phyloP scores from a whole-genome alignment of 53 echinoderm and acorn worm species.

The Paracentrotus lividus region DNA sequence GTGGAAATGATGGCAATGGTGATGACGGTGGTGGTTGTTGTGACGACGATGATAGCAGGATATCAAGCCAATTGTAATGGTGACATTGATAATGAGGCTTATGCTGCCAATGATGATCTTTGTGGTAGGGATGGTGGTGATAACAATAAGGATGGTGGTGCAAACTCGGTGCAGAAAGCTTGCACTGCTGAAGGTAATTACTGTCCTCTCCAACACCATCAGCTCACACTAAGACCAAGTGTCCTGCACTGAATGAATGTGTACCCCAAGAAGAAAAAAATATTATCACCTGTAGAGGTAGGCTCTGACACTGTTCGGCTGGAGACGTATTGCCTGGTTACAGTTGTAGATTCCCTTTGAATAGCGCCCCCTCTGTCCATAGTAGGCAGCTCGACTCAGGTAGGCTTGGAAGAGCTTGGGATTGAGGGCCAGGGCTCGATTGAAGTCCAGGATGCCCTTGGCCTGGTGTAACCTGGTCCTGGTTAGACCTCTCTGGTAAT shows the following conservation, averaged over 20 bases:
- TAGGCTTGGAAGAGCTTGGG: conserved; percentile 94
- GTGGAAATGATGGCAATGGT: too few relatives aligned
- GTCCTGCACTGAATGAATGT: neutral
- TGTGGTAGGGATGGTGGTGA: neutral
- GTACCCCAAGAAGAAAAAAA: neutral
- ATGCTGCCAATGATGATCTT: neutral
- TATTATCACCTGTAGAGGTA: conserved; percentile 91
- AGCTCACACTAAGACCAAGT: too few relatives aligned
- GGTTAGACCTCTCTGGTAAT: conserved; percentile 97
- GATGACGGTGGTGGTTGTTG: too few relatives aligned
- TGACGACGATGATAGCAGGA: too few relatives aligned
- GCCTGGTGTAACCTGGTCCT: conserved; percentile 91
- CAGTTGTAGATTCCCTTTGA: conserved; percentile 98
- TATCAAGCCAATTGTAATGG: too few relatives aligned
- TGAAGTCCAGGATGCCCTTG: conserved; percentile 99
- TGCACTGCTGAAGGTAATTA: neutral
- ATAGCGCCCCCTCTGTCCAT: conserved; percentile 97
- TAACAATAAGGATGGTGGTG: neutral
- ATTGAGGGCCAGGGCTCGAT: conserved; percentile 93
- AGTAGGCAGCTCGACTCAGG: conserved; percentile 95
- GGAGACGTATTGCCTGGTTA: conserved; percentile 93
- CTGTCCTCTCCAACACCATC: too few relatives aligned
- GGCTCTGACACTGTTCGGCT: conserved; percentile 94
- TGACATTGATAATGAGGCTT: neutral
- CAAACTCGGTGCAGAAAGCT: neutral